Evolutionary conservation across 2,888 invertebrate genomes (phyloP).

Genomic region (Zaprionus lineosus): DNA sequence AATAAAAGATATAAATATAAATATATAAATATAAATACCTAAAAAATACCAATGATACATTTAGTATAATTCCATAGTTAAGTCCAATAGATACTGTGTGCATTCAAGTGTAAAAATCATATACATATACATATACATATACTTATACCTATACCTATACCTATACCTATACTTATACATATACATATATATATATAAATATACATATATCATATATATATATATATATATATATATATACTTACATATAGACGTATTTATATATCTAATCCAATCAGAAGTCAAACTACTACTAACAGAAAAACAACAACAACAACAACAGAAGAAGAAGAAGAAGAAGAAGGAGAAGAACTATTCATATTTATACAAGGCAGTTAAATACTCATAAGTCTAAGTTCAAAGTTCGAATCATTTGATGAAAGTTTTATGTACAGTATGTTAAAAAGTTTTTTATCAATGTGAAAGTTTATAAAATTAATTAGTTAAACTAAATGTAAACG

Average conservation of each 20-base stretch:
- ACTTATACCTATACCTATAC: too few species aligned
- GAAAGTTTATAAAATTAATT: conserved; percentile 11
- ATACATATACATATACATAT: conserved; percentile 25
- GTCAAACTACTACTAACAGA: too few species aligned
- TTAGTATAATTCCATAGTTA: conserved; percentile 61
- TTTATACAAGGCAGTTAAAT: conserved; percentile 54
- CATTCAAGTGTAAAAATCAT: conserved; percentile 68
- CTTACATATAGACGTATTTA: too few species aligned
- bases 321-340: too few species aligned
- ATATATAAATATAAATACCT: too few species aligned
- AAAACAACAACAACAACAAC: too few species aligned
- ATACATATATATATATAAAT: conserved; percentile 12
- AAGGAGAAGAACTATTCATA: too few species aligned
- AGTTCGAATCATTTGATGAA: conserved; percentile 37
- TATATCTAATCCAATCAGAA: too few species aligned
- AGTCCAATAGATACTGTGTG: conserved; percentile 44
- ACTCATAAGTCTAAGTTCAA: conserved; percentile 38
- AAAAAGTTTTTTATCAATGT: conserved; percentile 26
- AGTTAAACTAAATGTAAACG: conserved; percentile 34
- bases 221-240: too few species aligned
- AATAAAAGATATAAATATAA: conserved; percentile 3
- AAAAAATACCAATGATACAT: conserved; percentile 13
- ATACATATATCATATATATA: too few species aligned
- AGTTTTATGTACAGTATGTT: conserved; percentile 68
- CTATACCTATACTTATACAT: too few species aligned